Evolutionary conservation across 2,113 vertebrate genomes (phyloP).

Genomic region (Phaetusa simplex): DNA sequence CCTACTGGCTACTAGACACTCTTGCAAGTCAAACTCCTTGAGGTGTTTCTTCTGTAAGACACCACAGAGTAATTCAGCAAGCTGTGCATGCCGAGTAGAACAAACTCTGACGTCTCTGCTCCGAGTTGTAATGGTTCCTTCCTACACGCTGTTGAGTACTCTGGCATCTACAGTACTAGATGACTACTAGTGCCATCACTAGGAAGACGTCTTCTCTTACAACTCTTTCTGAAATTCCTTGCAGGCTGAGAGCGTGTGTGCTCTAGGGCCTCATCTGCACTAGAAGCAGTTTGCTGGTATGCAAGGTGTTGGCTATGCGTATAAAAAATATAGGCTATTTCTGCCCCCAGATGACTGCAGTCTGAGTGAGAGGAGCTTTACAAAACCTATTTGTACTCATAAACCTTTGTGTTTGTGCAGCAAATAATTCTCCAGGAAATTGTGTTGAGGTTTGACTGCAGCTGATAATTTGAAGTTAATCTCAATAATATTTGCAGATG

Average conservation of each 20-base stretch:
- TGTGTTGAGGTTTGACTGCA: not conserved
- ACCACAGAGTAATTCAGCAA: not conserved
- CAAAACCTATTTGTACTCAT: not conserved
- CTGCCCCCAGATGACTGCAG: not conserved
- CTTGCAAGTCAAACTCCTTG: not conserved
- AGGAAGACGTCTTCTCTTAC: not conserved
- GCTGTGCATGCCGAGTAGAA: not conserved
- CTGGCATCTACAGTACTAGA: not conserved
- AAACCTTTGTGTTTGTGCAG: not conserved
- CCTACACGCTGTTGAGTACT: not conserved
- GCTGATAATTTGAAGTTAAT: not conserved
- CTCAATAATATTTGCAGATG: not conserved
- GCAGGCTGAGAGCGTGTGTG: not conserved
- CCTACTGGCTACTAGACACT: not conserved
- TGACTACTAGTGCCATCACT: not conserved
- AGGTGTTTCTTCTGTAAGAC: not conserved
- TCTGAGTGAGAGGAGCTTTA: not conserved
- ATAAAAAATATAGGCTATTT: not conserved
- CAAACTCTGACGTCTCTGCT: not conserved
- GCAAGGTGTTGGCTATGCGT: not conserved
- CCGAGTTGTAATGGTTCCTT: not conserved
- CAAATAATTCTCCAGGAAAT: not conserved
- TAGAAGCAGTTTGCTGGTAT: not conserved
- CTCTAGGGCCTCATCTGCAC: not conserved
- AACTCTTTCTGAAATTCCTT: not conserved